These are phyloP conservation scores for Nanger granti DNA, from an alignment of 2,113 vertebrate species.

Conservation along the genomic window DNA sequence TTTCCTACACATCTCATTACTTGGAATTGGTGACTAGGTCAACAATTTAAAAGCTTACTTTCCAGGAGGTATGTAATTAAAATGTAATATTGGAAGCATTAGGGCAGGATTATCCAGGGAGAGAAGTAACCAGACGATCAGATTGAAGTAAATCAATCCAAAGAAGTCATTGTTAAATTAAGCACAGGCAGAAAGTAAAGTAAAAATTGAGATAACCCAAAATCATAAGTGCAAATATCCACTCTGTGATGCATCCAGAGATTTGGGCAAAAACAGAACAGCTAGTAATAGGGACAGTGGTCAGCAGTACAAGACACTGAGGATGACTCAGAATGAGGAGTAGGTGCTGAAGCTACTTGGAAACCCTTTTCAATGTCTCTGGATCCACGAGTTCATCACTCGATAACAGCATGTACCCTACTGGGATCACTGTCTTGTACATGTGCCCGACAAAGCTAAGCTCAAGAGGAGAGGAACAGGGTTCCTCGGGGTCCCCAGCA, in stretches of 20 bases:
- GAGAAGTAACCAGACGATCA: not conserved
- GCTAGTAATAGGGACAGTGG: accelerated
- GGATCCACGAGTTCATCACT: not conserved
- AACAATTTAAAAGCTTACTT: not conserved
- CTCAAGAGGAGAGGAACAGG: not conserved
- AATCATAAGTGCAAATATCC: not conserved
- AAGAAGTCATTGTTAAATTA: not conserved
- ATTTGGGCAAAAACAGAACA: not conserved
- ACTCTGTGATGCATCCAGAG: not conserved
- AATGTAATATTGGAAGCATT: not conserved
- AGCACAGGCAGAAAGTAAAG: not conserved
- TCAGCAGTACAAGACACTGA: not conserved
- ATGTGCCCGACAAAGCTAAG: not conserved
- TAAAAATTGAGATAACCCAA: not conserved
- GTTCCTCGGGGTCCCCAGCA: not conserved
- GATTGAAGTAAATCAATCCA: not conserved
- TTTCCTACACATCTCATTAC: not conserved
- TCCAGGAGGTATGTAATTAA: not conserved
- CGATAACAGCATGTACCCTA: not conserved
- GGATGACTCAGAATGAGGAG: not conserved
- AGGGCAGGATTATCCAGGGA: not conserved
- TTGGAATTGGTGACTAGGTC: not conserved
- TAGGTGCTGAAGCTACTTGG: not conserved
- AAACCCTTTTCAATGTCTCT: not conserved
- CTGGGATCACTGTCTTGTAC: not conserved